Evolutionary conservation across 2,113 vertebrate species (phyloP).

Genomic region (Nyctibius bracteatus): DNA sequence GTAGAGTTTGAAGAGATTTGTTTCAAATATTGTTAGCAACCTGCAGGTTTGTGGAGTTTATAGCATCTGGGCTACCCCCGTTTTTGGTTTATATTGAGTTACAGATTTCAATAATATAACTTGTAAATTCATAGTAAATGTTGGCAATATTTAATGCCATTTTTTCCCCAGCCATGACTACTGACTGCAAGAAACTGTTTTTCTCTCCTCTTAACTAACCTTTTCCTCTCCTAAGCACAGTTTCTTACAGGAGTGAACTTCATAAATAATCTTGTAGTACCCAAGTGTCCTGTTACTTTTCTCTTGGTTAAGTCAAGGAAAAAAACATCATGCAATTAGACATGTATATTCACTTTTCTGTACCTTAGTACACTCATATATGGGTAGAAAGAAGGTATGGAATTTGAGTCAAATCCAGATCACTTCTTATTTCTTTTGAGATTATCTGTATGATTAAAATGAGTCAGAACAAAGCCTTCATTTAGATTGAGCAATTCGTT

Average conservation of each 20-base stretch:
- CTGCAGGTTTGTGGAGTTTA: background rate
- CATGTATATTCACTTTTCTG: background rate
- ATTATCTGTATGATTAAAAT: slow-evolving; percentile 6
- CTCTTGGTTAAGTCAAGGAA: background rate
- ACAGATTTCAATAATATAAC: background rate
- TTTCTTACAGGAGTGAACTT: background rate
- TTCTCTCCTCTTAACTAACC: background rate
- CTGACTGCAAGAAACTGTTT: background rate
- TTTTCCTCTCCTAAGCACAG: background rate
- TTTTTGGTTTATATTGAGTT: background rate
- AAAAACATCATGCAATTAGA: background rate
- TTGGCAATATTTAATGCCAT: background rate
- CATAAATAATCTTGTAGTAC: background rate
- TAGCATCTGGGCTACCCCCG: background rate
- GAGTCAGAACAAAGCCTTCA: background rate
- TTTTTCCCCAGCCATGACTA: background rate
- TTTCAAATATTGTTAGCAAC: background rate
- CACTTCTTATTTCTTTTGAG: slow-evolving; percentile 18
- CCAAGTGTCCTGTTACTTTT: background rate
- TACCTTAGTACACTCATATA: background rate
- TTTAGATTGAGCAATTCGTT: background rate
- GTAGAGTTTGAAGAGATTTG: background rate
- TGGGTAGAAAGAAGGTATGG: background rate
- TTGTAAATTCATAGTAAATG: background rate
- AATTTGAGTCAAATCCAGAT: slow-evolving; percentile 15